Evolutionary conservation across 1,140 invertebrate genomes (phyloP).

Genomic region (Kradibia gibbosae): DNA sequence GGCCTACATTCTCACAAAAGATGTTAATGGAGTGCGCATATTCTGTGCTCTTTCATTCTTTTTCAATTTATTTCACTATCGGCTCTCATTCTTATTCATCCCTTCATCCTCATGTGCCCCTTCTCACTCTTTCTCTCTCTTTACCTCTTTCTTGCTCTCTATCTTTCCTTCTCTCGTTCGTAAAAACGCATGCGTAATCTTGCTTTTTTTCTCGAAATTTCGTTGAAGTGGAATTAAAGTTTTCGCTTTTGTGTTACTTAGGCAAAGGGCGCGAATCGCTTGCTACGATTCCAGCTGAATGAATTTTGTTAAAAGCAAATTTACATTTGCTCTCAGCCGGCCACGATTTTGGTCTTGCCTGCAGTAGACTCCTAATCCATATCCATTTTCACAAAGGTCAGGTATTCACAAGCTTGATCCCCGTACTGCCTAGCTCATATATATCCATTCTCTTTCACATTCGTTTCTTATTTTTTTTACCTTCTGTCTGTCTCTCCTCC

Average conservation of each 20-base stretch:
- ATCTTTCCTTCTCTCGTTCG: neutral
- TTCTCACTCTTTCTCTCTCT: neutral
- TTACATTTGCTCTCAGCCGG: conserved; percentile 56
- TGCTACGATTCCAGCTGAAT: conserved; percentile 58
- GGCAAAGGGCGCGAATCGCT: conserved; percentile 42
- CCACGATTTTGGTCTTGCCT: conserved; percentile 32
- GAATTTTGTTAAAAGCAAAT: conserved; percentile 62
- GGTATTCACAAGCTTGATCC: neutral
- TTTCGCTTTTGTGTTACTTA: conserved; percentile 42
- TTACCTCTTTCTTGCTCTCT: neutral
- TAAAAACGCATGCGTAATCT: no score
- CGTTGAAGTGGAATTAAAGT: conserved; percentile 57
- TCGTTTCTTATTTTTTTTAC: neutral
- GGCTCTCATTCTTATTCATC: neutral
- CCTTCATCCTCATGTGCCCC: neutral
- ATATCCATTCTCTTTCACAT: neutral
- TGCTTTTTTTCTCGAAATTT: conserved; percentile 52
- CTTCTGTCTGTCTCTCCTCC: neutral
- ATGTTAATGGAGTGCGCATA: conserved; percentile 35
- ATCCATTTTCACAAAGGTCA: conserved; percentile 20
- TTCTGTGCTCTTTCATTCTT: neutral
- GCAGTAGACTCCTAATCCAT: conserved; percentile 28
- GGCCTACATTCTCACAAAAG: conserved; percentile 36
- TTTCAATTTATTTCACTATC: neutral
- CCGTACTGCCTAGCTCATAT: neutral